A percentile compares a stretch with the other conserved stretches of the same genome.
Conservation (phyloP, 2,113 vertebrate species). For the Actinemys pallida region DNA sequence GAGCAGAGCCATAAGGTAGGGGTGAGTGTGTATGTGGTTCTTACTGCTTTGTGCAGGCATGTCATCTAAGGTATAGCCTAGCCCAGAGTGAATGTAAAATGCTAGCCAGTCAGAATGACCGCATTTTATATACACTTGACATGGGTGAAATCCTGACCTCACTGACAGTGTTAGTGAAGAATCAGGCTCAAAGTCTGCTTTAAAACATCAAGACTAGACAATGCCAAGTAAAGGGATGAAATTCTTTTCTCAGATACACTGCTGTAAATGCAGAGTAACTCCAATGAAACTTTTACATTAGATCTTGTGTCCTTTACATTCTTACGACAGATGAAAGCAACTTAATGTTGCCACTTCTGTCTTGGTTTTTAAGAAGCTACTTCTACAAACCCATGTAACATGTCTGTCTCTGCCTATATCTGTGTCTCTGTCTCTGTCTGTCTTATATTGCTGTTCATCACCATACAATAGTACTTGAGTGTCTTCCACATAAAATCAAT, state of each 20-base stretch:
- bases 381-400: background rate
- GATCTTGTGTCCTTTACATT: background rate
- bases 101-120: background rate
- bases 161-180: background rate
- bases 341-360: background rate
- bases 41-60: background rate
- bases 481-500: background rate
- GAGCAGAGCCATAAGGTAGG: background rate
- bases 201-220: background rate
- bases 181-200: background rate
- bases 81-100: background rate
- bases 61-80: background rate
- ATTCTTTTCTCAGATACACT: background rate
- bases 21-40: background rate
- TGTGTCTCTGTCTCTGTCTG: background rate
- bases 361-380: background rate
- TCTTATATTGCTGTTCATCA: background rate
- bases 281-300: background rate
- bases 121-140: background rate
- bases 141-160: background rate
- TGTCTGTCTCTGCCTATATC: background rate
- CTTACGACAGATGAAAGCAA: fast-evolving
- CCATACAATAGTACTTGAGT: background rate
- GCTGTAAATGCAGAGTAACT: background rate
- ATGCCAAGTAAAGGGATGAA: background rate